Percentiles rank a stretch among this genome's conserved stretches.
phyloP scores from a whole-genome alignment of 2,797 vertebrate genomes.

The Allobates femoralis region DNA sequence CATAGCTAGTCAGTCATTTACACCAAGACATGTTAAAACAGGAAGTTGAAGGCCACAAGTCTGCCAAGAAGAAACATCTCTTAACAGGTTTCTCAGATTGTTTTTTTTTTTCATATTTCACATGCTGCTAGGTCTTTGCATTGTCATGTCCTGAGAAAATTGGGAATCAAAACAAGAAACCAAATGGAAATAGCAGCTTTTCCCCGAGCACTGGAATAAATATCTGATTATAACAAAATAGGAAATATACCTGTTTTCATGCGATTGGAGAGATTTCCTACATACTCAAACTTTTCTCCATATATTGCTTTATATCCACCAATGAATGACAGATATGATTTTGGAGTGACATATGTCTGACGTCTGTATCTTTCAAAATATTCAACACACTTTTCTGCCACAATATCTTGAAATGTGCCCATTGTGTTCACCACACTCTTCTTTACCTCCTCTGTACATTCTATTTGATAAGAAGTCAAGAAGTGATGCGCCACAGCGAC shows the following conservation, averaged over 20 bases:
- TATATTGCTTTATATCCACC: slow-evolving; percentile 84
- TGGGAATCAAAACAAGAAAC: neutral
- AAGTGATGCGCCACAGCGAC: slow-evolving; percentile 84
- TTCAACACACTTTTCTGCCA: slow-evolving; percentile 81
- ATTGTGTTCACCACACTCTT: slow-evolving; percentile 79
- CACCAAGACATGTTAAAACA: neutral
- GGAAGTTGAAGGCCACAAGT: neutral
- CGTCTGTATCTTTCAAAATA: slow-evolving; percentile 85
- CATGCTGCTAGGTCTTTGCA: neutral
- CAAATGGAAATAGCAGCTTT: neutral
- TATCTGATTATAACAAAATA: neutral
- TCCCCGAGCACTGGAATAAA: too few species aligned
- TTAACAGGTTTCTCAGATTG: neutral
- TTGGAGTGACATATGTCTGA: slow-evolving; percentile 84
- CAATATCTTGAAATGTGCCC: slow-evolving; percentile 85
- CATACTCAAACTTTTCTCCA: slow-evolving; percentile 75
- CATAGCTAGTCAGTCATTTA: neutral
- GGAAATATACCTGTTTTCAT: slow-evolving; percentile 80
- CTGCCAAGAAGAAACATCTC: neutral
- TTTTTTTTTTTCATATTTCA: neutral
- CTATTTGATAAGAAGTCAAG: slow-evolving; percentile 77
- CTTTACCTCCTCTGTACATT: slow-evolving; percentile 81
- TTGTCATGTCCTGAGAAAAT: neutral
- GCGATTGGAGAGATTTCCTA: slow-evolving; percentile 79
- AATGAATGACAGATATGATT: slow-evolving; percentile 86